A percentile compares a stretch with the other conserved stretches of the same genome.
Conservation (phyloP, 2,888 invertebrate species). For the Amiota mariae region DNA sequence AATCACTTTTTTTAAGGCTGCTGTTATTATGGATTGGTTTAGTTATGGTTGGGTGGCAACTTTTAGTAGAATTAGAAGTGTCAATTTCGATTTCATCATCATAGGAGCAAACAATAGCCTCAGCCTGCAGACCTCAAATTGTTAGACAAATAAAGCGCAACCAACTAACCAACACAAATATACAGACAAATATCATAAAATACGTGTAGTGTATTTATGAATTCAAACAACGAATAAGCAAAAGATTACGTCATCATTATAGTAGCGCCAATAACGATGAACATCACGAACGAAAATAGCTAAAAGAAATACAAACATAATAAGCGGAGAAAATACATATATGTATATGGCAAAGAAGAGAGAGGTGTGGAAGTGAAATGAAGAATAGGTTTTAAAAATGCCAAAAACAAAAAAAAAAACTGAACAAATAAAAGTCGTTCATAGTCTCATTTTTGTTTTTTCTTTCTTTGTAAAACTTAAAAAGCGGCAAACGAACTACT, state of each 20-base stretch:
- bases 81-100: no score
- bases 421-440: background rate
- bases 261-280: conserved; percentile 44
- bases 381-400: conserved; percentile 47
- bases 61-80: conserved; percentile 30
- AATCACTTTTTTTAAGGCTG: conserved; percentile 9
- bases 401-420: conserved; percentile 1
- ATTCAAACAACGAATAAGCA: conserved; percentile 50
- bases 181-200: background rate
- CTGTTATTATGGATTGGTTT: no score
- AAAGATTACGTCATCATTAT: conserved; percentile 58
- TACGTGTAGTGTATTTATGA: conserved; percentile 64
- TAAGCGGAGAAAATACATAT: conserved; percentile 34
- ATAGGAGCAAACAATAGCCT: no score
- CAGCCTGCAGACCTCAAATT: no score
- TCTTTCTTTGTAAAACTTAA: background rate
- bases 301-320: background rate
- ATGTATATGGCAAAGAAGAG: conserved; percentile 43
- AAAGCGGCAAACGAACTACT: background rate
- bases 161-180: background rate
- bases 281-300: conserved; percentile 43
- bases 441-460: background rate
- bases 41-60: conserved; percentile 37
- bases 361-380: conserved; percentile 36
- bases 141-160: background rate